Evolutionary conservation across 2,888 invertebrate species (phyloP).

Genomic region (Dyspetes luteomarginatus): DNA sequence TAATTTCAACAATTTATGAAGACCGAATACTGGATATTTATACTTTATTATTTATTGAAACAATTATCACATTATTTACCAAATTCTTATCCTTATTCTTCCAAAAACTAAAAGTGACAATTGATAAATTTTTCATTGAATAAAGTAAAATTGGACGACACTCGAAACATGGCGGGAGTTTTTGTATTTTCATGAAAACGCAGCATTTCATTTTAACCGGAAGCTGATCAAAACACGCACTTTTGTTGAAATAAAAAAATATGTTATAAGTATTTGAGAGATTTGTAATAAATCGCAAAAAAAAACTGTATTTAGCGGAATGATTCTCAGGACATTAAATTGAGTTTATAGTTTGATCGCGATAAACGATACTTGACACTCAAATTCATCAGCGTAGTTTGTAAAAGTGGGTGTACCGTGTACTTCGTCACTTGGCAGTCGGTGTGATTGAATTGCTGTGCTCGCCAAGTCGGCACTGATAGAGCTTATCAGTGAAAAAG

Average conservation of each 20-base stretch:
- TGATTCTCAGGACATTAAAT: not conserved
- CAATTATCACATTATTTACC: not conserved
- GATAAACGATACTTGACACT: not conserved
- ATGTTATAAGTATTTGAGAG: not conserved
- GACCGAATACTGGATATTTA: not conserved
- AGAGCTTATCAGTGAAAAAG: conserved; percentile 47
- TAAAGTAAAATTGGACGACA: not conserved
- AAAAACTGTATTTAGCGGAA: not conserved
- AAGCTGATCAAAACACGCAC: conserved; percentile 32
- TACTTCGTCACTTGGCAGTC: conserved; percentile 74
- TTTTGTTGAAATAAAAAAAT: not conserved
- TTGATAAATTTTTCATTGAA: not conserved
- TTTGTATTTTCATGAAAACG: conserved; percentile 33
- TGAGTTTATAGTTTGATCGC: not conserved
- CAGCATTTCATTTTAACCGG: conserved; percentile 8
- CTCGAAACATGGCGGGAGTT: not conserved
- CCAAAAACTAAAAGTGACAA: not conserved
- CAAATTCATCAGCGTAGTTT: conserved; percentile 69
- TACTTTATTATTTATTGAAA: not conserved
- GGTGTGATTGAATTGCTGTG: conserved; percentile 62
- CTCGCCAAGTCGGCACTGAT: conserved; percentile 62
- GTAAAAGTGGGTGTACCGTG: conserved; percentile 78
- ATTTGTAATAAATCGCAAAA: not conserved
- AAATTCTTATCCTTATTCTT: too few species aligned
- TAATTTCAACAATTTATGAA: not conserved